Conservation (phyloP, 2,113 vertebrate genomes). For the Octodon degus region DNA sequence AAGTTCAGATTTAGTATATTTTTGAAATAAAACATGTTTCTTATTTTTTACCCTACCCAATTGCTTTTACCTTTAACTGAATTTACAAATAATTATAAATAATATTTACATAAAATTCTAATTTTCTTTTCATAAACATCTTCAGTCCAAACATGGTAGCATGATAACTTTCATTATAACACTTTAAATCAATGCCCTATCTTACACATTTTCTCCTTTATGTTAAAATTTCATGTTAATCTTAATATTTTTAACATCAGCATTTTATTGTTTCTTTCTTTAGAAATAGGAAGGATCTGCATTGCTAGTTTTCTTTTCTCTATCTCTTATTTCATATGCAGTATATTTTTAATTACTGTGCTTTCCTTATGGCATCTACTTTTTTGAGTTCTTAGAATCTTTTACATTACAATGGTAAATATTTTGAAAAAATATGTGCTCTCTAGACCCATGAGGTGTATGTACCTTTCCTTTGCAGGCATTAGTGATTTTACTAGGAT, state of each 20-base stretch:
- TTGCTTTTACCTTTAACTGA: background rate
- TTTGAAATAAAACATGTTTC: background rate
- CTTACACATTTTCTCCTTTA: background rate
- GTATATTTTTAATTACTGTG: background rate
- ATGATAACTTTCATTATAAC: background rate
- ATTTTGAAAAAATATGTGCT: background rate
- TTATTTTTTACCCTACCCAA: background rate
- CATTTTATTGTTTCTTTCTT: background rate
- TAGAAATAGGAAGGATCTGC: background rate
- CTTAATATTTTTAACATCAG: background rate
- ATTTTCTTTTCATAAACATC: background rate
- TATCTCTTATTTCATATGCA: background rate
- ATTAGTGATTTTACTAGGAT: slow-evolving; percentile 15
- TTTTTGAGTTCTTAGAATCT: slow-evolving; percentile 16
- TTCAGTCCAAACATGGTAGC: background rate
- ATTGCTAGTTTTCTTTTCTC: background rate
- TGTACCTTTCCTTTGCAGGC: background rate
- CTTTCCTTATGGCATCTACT: background rate
- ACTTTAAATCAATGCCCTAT: background rate
- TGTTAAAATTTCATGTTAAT: background rate
- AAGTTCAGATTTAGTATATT: background rate
- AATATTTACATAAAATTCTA: background rate
- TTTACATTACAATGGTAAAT: background rate
- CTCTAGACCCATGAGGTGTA: background rate
- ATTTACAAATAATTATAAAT: slow-evolving; percentile 10